Conservation (phyloP, 2,797 vertebrate genomes). For the Prunella strophiata region DNA sequence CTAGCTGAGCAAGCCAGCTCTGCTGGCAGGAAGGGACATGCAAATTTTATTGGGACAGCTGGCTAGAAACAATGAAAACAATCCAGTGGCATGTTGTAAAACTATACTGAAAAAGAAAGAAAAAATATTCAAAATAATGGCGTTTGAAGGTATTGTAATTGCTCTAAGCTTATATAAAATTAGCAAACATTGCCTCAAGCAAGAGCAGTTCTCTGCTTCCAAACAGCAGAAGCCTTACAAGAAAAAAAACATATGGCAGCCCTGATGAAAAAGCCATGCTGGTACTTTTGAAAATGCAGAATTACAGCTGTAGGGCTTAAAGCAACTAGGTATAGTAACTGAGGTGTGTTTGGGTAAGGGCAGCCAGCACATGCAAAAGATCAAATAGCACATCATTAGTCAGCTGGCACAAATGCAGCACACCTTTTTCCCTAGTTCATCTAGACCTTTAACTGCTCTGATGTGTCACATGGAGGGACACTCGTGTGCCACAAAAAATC, state of each 20-base stretch:
- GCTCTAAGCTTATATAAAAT: background rate
- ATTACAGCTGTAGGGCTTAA: background rate
- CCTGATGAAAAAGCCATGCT: background rate
- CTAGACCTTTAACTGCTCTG: background rate
- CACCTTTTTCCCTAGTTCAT: background rate
- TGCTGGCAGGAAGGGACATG: background rate
- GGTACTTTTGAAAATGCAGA: background rate
- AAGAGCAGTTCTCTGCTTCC: background rate
- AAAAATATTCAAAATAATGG: rapidly evolving
- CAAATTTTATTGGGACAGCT: background rate
- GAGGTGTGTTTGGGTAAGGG: background rate
- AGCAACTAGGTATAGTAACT: background rate
- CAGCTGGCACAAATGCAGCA: background rate
- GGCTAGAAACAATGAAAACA: background rate
- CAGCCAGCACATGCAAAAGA: background rate
- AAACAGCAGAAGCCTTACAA: background rate
- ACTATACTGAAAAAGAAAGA: background rate
- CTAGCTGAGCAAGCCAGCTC: background rate
- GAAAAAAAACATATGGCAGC: background rate
- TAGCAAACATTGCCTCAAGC: background rate
- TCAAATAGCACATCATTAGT: background rate
- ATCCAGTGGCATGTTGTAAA: background rate
- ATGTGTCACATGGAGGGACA: background rate
- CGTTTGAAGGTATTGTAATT: background rate
- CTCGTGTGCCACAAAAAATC: background rate